Evolutionary conservation across 2,888 invertebrate species (phyloP), one percentile per base, ranked within the genome.

Genomic region (Conus canariensis): DNA sequence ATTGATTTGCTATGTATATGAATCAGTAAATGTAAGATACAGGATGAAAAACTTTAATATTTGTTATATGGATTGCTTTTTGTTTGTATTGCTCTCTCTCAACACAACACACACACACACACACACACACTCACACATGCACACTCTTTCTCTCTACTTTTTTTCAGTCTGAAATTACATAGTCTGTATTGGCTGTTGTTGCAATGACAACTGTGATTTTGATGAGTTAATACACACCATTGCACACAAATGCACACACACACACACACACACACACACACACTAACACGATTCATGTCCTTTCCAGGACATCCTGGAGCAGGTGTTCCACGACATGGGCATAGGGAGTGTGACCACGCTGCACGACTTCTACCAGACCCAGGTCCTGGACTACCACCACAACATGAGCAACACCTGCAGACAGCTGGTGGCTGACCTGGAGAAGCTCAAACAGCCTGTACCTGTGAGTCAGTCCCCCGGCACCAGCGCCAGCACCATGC

Each of bases 281-380:
- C 74, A 74, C 74, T 8, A 74, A 70, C 70, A 45, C 45, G 3
- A 45, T 45, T 45, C 45, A 45, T 45, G 45, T 45, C 45, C 45
- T 45, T 64, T 86, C 16, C 92, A 97, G 97, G 97, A 97, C 95
- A 96, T 97, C 45, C 95, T 97, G 93, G 97, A 97, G 93, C 96
- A 97, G 94, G 97, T 97, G 30, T 96, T 97, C 85, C 96, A 97
- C 87, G 97, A 97, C 95, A 97, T 97, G 93, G 97, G 97, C 1
- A 94, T 97, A 67, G 97, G 97, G 70, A 97, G 97, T 56, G 96
- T 97, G 10, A 95, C 96, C 85, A 97, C 96, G 7, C 94, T 97
- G 30, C 97, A 97, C 92, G 97, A 97, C 93, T 97, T 97, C 95
- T 97, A 97, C 94, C 97, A 97, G 92, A 94, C 93, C 14, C 93